Evolutionary conservation across 2,888 invertebrate species (phyloP).

Genomic region (Agrochola litura): DNA sequence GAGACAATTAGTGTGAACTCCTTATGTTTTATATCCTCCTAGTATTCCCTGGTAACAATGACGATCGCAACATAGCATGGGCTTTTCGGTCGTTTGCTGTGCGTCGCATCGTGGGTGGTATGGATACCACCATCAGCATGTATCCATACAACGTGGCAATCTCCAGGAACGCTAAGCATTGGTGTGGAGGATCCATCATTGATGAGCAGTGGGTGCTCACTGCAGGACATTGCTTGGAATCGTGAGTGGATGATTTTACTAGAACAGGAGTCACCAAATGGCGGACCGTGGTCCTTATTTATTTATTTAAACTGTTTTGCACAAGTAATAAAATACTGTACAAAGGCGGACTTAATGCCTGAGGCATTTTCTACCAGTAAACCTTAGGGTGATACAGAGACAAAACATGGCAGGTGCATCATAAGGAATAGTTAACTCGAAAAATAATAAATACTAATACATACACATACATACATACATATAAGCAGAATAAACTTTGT

Average conservation of each 20-base stretch:
- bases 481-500: too few relatives aligned
- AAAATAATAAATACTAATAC: too few relatives aligned
- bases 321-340: too few relatives aligned
- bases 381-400: too few relatives aligned
- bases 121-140: conserved; percentile 86
- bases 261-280: not conserved
- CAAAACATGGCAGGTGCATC: too few relatives aligned
- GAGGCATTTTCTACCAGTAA: too few relatives aligned
- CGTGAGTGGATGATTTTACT: conserved; percentile 72
- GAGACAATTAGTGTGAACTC: not conserved
- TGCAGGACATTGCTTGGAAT: conserved; percentile 86
- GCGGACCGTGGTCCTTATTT: too few relatives aligned
- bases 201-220: conserved; percentile 88
- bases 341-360: too few relatives aligned
- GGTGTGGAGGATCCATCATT: conserved; percentile 88
- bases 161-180: conserved; percentile 82
- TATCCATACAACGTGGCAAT: conserved; percentile 88
- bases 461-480: too few relatives aligned
- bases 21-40: conserved; percentile 31
- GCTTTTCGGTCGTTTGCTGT: conserved; percentile 84
- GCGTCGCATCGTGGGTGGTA: conserved; percentile 85
- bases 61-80: conserved; percentile 80
- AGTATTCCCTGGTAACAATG: conserved; percentile 71
- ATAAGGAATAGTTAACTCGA: too few relatives aligned
- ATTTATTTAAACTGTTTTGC: too few relatives aligned